Conservation (phyloP, 2,888 invertebrate species). For the Napeogenes sylphis region DNA sequence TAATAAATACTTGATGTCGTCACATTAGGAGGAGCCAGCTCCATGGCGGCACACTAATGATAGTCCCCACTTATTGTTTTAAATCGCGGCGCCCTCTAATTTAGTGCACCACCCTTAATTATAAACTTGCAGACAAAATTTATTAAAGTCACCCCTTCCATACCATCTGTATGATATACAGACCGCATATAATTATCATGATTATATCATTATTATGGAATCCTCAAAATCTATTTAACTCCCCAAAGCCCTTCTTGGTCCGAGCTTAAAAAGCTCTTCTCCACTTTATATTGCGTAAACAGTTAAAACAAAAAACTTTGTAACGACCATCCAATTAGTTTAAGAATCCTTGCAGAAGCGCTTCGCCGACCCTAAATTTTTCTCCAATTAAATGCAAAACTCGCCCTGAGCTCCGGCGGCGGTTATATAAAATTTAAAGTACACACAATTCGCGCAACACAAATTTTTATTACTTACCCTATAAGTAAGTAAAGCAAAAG, state of each 20-base stretch:
- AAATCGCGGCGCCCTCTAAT: slow-evolving; percentile 73
- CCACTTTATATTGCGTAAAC: slow-evolving; percentile 56
- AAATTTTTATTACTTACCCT: slow-evolving; percentile 75
- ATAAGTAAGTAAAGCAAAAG: slow-evolving; percentile 74
- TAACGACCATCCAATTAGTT: slow-evolving; percentile 75
- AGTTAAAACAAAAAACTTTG: slow-evolving; percentile 68
- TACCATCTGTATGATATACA: slow-evolving; percentile 55
- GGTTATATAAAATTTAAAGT: slow-evolving; percentile 77
- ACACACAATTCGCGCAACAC: slow-evolving; percentile 77
- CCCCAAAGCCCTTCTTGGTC: slow-evolving; percentile 8
- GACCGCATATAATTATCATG: slow-evolving; percentile 24
- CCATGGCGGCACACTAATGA: slow-evolving; percentile 60
- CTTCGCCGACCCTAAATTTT: slow-evolving; percentile 73
- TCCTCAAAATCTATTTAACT: slow-evolving; percentile 14
- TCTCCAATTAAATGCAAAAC: slow-evolving; percentile 76
- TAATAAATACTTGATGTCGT: slow-evolving; percentile 65
- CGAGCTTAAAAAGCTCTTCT: slow-evolving; percentile 20
- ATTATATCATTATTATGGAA: slow-evolving; percentile 19
- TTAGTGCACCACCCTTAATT: slow-evolving; percentile 66
- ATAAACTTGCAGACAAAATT: slow-evolving; percentile 53
- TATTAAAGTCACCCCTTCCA: slow-evolving; percentile 66
- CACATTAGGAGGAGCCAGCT: slow-evolving; percentile 61
- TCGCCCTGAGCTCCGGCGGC: slow-evolving; percentile 61
- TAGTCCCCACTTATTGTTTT: slow-evolving; percentile 71
- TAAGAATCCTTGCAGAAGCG: slow-evolving; percentile 75